These are phyloP conservation scores for Chesias legatella DNA, from an alignment of 2,888 invertebrate genomes.

Conservation along the genomic window DNA sequence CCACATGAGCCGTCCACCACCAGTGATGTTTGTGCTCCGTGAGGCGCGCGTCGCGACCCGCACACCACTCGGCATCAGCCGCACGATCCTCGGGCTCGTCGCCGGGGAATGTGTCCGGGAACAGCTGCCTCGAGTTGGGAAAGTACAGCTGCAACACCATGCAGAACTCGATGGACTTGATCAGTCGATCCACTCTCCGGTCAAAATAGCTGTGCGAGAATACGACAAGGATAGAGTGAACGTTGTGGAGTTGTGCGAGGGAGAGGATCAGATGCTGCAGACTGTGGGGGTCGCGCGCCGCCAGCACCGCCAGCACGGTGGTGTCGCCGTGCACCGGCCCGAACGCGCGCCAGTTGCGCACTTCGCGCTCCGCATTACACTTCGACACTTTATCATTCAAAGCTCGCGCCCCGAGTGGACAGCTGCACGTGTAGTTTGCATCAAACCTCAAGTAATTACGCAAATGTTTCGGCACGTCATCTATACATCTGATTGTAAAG, in stretches of 20 bases:
- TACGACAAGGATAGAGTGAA: conserved; percentile 38
- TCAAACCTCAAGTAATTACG: conserved; percentile 23
- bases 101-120: conserved; percentile 43
- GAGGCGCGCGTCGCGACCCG: conserved; percentile 33
- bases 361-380: conserved; percentile 31
- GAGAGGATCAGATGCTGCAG: conserved; percentile 43
- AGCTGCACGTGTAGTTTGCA: conserved; percentile 8
- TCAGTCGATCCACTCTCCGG: conserved; percentile 34
- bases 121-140: conserved; percentile 47
- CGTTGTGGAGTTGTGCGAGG: conserved; percentile 38
- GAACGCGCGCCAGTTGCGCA: conserved; percentile 30
- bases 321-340: conserved; percentile 30
- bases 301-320: conserved; percentile 37
- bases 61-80: conserved; percentile 17
- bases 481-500: background rate
- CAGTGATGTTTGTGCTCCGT: conserved; percentile 51
- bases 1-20: conserved; percentile 53
- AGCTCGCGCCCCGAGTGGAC: background rate
- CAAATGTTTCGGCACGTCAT: conserved; percentile 17
- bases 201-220: conserved; percentile 52
- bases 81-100: conserved; percentile 33
- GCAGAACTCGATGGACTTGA: conserved; percentile 43
- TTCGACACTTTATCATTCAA: conserved; percentile 22
- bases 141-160: conserved; percentile 54
- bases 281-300: conserved; percentile 32